Percentiles rank a stretch among this genome's conserved stretches.
Evolutionary conservation across 2,888 invertebrate genomes (phyloP).

Genomic region (Leptarthrus brevirostris): DNA sequence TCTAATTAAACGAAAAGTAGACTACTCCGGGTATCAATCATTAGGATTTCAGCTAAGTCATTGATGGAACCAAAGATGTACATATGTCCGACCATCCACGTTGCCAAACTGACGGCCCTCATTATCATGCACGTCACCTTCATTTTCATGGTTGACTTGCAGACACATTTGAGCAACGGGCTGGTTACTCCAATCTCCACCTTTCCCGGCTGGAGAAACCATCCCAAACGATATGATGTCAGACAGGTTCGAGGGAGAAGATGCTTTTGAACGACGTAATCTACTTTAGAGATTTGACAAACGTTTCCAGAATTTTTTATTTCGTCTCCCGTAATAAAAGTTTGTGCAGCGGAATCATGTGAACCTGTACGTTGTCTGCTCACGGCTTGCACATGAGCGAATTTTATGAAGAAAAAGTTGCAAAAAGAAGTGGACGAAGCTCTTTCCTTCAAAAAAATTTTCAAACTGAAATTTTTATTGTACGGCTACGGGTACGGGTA

Average conservation of each 20-base stretch:
- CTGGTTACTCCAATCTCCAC: neutral
- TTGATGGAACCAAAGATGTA: neutral
- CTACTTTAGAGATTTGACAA: conserved; percentile 50
- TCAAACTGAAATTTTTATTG: conserved; percentile 47
- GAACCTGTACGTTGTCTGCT: conserved; percentile 25
- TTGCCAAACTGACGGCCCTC: neutral
- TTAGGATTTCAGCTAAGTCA: neutral
- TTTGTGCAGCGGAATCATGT: conserved; percentile 32
- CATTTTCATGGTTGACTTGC: conserved; percentile 45
- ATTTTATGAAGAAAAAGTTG: conserved; percentile 3
- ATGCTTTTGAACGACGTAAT: conserved; percentile 48
- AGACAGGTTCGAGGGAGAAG: conserved; percentile 31
- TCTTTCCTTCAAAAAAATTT: neutral
- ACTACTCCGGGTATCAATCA: neutral
- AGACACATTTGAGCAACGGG: neutral
- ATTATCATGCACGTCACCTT: conserved; percentile 45
- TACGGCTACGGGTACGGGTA: conserved; percentile 10
- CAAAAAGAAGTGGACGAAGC: conserved; percentile 20
- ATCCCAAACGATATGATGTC: conserved; percentile 34
- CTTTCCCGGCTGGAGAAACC: neutral
- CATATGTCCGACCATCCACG: no score
- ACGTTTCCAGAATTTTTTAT: conserved; percentile 47
- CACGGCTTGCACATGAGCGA: conserved; percentile 32
- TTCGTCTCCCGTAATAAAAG: conserved; percentile 42
- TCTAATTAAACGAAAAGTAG: conserved; percentile 11